These are phyloP conservation scores for Telenomus remus DNA, from an alignment of 1,140 invertebrate genomes.

Conservation along the genomic window DNA sequence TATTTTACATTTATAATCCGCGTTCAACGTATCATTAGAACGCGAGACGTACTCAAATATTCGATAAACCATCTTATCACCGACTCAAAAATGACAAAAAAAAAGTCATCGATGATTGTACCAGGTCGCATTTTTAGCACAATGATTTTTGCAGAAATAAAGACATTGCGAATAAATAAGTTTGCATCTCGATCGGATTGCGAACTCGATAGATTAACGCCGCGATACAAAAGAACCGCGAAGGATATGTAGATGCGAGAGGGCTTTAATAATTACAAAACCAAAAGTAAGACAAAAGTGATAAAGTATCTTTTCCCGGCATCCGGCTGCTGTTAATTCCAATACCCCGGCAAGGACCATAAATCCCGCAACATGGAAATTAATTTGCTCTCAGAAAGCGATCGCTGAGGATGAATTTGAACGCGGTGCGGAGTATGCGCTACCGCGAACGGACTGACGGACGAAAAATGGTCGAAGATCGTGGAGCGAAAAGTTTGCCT, in stretches of 20 bases:
- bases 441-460: constrained; percentile 57
- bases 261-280: constrained; percentile 56
- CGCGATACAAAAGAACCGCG: constrained; percentile 43
- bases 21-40: constrained; percentile 47
- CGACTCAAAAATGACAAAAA: constrained; percentile 16
- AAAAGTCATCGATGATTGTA: constrained; percentile 29
- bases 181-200: constrained; percentile 8
- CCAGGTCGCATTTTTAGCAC: constrained; percentile 18
- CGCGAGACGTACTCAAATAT: constrained; percentile 36
- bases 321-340: constrained; percentile 61
- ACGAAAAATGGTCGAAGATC: constrained; percentile 60
- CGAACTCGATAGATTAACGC: constrained; percentile 17
- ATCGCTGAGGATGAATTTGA: constrained; percentile 57
- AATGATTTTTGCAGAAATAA: constrained; percentile 15
- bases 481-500: constrained; percentile 56
- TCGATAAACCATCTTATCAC: constrained; percentile 48
- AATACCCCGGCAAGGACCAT: constrained; percentile 52
- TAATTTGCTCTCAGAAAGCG: constrained; percentile 60
- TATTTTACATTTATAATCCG: constrained; percentile 51
- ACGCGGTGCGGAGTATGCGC: constrained; percentile 53
- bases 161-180: no score
- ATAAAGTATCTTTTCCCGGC: constrained; percentile 60
- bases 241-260: constrained; percentile 42
- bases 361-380: constrained; percentile 59
- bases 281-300: constrained; percentile 56